Conservation (phyloP, 2,797 vertebrate genomes). For the Pelochelys cantorii region DNA sequence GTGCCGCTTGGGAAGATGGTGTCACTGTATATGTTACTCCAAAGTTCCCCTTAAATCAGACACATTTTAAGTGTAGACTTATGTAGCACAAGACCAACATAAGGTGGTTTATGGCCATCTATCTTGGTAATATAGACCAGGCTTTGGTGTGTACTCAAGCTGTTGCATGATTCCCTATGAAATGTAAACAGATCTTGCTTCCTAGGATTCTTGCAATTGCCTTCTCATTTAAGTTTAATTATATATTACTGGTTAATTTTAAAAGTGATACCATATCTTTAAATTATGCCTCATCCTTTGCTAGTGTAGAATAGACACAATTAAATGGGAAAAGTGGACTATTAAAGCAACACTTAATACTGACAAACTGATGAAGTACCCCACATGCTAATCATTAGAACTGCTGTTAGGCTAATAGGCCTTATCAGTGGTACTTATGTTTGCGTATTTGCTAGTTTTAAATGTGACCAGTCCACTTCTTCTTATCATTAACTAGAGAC, state of each 20-base stretch:
- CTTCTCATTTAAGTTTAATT: background rate
- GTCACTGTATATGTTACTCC: background rate
- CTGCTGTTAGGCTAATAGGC: conserved; percentile 24
- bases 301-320: conserved; percentile 55
- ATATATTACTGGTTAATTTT: background rate
- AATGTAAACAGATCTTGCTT: background rate
- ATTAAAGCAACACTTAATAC: conserved; percentile 61
- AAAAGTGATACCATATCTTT: background rate
- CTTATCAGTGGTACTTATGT: conserved; percentile 29
- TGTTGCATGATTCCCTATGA: background rate
- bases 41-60: background rate
- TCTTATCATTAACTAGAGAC: background rate
- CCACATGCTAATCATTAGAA: conserved; percentile 56
- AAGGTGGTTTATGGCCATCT: background rate
- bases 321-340: conserved; percentile 52
- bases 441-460: conserved; percentile 12
- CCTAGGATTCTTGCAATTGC: background rate
- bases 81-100: background rate
- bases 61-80: background rate
- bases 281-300: background rate
- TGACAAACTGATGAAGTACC: conserved; percentile 59
- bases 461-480: background rate
- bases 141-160: background rate
- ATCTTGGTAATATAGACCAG: background rate
- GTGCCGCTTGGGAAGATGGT: background rate